phyloP scores from a whole-genome alignment of 2,797 vertebrate genomes.

The Pseudochromis fuscus region DNA sequence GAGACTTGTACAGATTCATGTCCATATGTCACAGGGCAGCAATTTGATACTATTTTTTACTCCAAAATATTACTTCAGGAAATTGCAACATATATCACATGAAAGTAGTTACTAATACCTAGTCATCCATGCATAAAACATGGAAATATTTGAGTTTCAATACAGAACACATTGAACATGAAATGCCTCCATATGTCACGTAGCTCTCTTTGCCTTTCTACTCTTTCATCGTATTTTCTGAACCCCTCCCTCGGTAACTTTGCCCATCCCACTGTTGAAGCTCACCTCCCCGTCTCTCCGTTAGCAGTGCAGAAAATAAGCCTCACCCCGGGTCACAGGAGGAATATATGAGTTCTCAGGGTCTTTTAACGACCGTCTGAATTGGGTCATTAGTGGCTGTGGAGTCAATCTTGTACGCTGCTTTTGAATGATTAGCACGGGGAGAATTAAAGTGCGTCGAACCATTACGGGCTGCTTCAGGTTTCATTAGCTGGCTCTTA shows the following conservation, averaged over 20 bases:
- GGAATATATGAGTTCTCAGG: conserved; percentile 12
- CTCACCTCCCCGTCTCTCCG: background rate
- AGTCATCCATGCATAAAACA: no score
- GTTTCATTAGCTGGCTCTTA: conserved; percentile 41
- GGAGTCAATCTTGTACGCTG: conserved; percentile 47
- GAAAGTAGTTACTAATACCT: no score
- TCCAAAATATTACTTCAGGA: no score
- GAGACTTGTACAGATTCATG: no score
- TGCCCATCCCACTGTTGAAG: background rate
- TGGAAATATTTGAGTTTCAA: no score
- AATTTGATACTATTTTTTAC: no score
- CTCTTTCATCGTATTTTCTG: background rate
- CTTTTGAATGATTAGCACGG: conserved; percentile 59
- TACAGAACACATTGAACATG: no score
- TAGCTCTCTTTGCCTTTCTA: conserved; percentile 4
- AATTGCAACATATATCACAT: no score
- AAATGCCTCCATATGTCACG: no score
- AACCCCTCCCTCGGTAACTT: background rate
- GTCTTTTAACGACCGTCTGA: conserved; percentile 44
- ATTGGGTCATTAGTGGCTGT: conserved; percentile 47
- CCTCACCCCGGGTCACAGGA: conserved; percentile 14
- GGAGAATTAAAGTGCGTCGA: conserved; percentile 39
- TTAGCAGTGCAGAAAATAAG: background rate
- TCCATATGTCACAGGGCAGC: no score
- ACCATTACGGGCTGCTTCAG: conserved; percentile 40